Base-by-base conservation (phyloP, 2,113 vertebrate species). In the Eptatretus burgeri region DNA sequence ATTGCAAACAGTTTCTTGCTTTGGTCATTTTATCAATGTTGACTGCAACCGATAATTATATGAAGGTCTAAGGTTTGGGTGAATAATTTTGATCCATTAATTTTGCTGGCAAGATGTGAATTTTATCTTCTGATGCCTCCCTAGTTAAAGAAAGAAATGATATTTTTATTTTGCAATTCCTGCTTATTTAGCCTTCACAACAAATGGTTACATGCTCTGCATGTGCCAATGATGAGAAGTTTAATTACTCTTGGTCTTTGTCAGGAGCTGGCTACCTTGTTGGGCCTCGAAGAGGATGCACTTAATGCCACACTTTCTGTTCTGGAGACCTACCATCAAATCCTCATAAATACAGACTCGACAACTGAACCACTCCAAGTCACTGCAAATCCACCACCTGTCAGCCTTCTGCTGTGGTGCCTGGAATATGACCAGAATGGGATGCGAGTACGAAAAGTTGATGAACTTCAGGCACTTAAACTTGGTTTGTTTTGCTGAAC, bases 391-490 rank as follows among this genome's bases (percentile, higher is more conserved):
- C 49, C 69, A 1, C 52, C 91, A 51, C 75, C 80, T 5, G 76
- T 78, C 49, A 81, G 77, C 70, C 74, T 68, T 11, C 95, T 98
- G 65, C 78, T 98, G 50, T 82, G 83, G 1, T 80, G 82, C 72
- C 70, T 93, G 68, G 82, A 88, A 63, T 81, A 68, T 17, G 82
- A 88, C 62, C 79, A 77, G 1, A 79, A 78, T 0, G 51, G 64
- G n/a, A 66, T 95, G 70, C 76, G 65, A 66, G 68, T 93, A 41
- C 79, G 74, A 71, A 78, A 77, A 66, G 69, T 75, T 63, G 73
- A 70, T 20, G 74, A 77, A 1, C 67, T 70, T 62, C 75, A 78
- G 41, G 71, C 70, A 12, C 75, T 79, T 67, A 72, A 75, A 64
- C 72, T 81, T 72, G 80, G 80, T 81, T 41, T 41, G 27, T 41